A percentile compares a stretch with the other conserved stretches of the same genome.
Evolutionary conservation across 2,888 invertebrate genomes (phyloP).

Genomic region (Polylopha cassiicola): DNA sequence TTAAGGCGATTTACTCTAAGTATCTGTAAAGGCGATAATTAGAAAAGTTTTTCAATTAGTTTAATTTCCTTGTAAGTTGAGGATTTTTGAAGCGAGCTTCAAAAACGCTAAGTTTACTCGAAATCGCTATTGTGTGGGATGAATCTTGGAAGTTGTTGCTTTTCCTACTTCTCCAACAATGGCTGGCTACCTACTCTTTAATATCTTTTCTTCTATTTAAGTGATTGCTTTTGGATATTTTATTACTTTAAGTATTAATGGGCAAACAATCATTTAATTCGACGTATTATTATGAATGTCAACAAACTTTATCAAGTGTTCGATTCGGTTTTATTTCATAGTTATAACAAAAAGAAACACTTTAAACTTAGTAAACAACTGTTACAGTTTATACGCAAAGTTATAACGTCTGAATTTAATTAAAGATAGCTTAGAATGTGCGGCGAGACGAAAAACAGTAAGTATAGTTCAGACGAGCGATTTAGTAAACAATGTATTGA

Average conservation of each 20-base stretch:
- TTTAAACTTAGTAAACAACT: no score
- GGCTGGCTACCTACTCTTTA: no score
- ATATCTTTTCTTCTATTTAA: no score
- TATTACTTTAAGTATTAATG: no score
- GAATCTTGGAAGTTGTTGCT: conserved; percentile 8
- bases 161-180: conserved; percentile 13
- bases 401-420: conserved; percentile 74
- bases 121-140: conserved; percentile 14
- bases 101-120: conserved; percentile 16
- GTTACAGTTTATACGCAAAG: no score
- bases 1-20: conserved; percentile 73
- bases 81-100: conserved; percentile 60
- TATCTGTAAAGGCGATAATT: conserved; percentile 75
- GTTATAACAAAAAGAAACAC: no score
- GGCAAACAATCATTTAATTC: no score
- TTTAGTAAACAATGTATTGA: conserved; percentile 1
- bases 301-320: no score
- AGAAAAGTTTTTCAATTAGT: conserved; percentile 77
- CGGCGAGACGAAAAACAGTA: conserved; percentile 49
- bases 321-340: no score
- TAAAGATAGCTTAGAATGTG: conserved; percentile 62
- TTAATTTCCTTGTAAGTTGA: conserved; percentile 68
- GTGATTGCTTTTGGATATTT: no score
- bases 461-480: conserved; percentile 36
- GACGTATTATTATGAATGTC: no score